Evolutionary conservation across 1,140 invertebrate species (phyloP).

Genomic region (Zaprionus tsacasi): DNA sequence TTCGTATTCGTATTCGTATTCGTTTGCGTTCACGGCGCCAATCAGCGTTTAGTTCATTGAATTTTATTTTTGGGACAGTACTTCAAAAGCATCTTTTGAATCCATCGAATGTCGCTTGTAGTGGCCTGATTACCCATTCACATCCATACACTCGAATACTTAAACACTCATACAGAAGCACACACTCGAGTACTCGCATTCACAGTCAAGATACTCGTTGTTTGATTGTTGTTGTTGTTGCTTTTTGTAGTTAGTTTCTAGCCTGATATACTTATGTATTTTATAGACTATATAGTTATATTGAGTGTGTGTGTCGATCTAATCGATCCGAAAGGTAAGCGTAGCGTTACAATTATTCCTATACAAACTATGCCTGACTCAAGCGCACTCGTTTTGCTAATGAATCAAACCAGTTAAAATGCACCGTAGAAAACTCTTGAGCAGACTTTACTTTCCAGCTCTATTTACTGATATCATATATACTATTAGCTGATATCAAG

Average conservation of each 20-base stretch:
- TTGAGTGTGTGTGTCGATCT: slow-evolving; percentile 17
- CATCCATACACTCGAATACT: background rate
- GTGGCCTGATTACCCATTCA: slow-evolving; percentile 3
- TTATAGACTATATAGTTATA: background rate
- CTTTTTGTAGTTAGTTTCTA: slow-evolving; percentile 5
- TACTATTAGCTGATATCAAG: background rate
- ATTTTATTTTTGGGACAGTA: slow-evolving; percentile 3
- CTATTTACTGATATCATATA: background rate
- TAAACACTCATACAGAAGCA: background rate
- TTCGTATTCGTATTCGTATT: slow-evolving; percentile 10
- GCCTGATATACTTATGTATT: background rate
- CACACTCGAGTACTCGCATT: slow-evolving; percentile 2
- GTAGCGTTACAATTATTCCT: slow-evolving; percentile 19
- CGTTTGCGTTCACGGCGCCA: background rate
- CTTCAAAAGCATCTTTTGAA: slow-evolving; percentile 4
- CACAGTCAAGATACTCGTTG: slow-evolving; percentile 6
- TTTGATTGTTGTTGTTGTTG: slow-evolving; percentile 10
- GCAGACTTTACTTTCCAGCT: background rate
- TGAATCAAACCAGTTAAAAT: slow-evolving; percentile 22
- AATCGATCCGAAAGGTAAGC: slow-evolving; percentile 37
- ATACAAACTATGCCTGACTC: background rate
- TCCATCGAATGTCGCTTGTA: slow-evolving; percentile 11
- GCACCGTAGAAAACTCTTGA: slow-evolving; percentile 22
- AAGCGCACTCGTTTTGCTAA: slow-evolving; percentile 35
- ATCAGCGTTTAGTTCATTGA: slow-evolving; percentile 16